phyloP scores from a whole-genome alignment of 2,113 vertebrate species.

The Planiliza haematocheilus region DNA sequence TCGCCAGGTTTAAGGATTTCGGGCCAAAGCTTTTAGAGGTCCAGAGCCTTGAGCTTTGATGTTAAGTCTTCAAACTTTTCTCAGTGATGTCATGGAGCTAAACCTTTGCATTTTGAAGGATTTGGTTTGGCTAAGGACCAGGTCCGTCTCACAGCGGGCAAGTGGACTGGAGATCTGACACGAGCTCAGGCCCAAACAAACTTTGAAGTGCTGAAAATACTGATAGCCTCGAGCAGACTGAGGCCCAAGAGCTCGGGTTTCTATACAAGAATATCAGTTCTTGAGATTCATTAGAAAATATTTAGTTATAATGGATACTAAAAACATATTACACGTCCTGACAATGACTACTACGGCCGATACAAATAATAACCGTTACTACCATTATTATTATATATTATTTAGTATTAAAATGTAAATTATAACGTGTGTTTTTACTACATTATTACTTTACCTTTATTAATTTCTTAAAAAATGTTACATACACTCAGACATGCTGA shows the following conservation, averaged over 20 bases:
- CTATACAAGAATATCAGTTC: background rate
- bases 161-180: slow-evolving; percentile 48
- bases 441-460: too few species aligned
- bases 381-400: background rate
- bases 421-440: background rate
- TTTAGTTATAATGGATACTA: background rate
- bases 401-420: background rate
- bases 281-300: background rate
- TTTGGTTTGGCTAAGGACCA: slow-evolving; percentile 50
- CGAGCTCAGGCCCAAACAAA: slow-evolving; percentile 52
- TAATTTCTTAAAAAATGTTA: background rate
- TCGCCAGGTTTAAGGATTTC: slow-evolving; percentile 75
- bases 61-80: slow-evolving; percentile 70
- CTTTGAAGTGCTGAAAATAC: slow-evolving; percentile 49
- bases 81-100: slow-evolving; percentile 70
- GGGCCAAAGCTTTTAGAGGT: slow-evolving; percentile 80
- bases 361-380: background rate
- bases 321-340: background rate
- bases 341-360: too few species aligned
- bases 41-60: slow-evolving; percentile 70
- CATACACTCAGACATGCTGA: background rate
- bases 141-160: slow-evolving; percentile 43
- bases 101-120: slow-evolving; percentile 43
- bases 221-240: slow-evolving; percentile 7
- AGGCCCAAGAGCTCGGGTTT: slow-evolving; percentile 5